Conservation (phyloP, 2,113 vertebrate genomes). For the Odontesthes bonariensis region DNA sequence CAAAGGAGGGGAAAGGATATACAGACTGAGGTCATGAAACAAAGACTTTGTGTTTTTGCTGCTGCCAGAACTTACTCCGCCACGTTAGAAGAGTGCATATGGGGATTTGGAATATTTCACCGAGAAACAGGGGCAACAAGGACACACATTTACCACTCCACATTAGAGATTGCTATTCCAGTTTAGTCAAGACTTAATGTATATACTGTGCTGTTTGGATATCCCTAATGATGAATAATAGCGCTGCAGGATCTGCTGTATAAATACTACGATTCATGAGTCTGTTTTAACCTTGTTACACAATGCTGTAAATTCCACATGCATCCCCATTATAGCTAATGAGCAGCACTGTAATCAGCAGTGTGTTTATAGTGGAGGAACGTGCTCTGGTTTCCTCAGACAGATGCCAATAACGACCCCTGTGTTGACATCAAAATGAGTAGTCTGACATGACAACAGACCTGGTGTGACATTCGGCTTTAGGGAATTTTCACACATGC, state of each 20-base stretch:
- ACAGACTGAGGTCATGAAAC: slow-evolving; percentile 76
- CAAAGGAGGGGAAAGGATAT: slow-evolving; percentile 72
- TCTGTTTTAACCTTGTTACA: slow-evolving; percentile 72
- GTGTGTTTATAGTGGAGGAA: slow-evolving; percentile 44
- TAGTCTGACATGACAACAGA: slow-evolving; percentile 48
- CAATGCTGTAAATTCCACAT: slow-evolving; percentile 68
- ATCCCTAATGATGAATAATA: slow-evolving; percentile 73
- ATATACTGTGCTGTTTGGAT: slow-evolving; percentile 38
- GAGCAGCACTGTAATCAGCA: slow-evolving; percentile 69
- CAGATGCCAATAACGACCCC: slow-evolving; percentile 61
- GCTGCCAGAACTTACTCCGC: slow-evolving; percentile 58
- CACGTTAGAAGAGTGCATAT: slow-evolving; percentile 45
- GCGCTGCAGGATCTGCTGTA: slow-evolving; percentile 38
- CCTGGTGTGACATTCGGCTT: slow-evolving; percentile 28
- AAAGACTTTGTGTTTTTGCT: slow-evolving; percentile 70
- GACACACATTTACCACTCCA: slow-evolving; percentile 42
- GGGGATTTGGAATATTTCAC: slow-evolving; percentile 29
- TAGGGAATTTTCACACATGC: slow-evolving; percentile 27
- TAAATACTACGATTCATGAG: slow-evolving; percentile 62
- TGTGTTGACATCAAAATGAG: slow-evolving; percentile 23
- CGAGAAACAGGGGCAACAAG: slow-evolving; percentile 53
- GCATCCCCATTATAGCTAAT: slow-evolving; percentile 76
- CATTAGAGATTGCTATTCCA: slow-evolving; percentile 53
- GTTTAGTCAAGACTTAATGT: slow-evolving; percentile 45
- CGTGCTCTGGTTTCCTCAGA: slow-evolving; percentile 42